Conservation (phyloP, 1,140 invertebrate genomes). For the Magallana angulata region DNA sequence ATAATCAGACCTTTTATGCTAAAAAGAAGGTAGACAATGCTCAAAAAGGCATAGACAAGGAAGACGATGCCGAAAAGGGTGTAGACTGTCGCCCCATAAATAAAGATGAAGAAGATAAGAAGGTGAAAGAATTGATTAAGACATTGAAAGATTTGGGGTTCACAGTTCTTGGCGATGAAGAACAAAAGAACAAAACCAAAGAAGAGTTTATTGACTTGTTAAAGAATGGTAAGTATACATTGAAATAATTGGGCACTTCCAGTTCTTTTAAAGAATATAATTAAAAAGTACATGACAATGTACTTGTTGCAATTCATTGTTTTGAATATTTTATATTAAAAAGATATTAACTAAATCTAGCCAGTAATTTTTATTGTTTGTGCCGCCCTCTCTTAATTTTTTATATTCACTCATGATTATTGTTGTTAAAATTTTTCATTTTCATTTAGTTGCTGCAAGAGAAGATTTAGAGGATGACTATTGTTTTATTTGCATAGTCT, state of each 20-base stretch:
- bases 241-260: too few species aligned
- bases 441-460: background rate
- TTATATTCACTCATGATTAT: background rate
- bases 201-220: background rate
- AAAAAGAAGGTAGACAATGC: too few species aligned
- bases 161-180: background rate
- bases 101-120: background rate
- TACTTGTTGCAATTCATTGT: background rate
- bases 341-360: too few species aligned
- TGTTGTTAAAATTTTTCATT: background rate
- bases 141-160: background rate
- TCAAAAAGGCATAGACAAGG: too few species aligned
- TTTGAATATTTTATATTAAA: too few species aligned
- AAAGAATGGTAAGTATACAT: background rate
- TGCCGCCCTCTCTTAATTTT: background rate
- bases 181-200: background rate
- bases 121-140: background rate
- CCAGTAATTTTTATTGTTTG: too few species aligned
- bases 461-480: background rate
- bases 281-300: background rate
- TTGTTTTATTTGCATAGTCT: background rate
- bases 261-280: too few species aligned
- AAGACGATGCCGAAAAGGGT: too few species aligned
- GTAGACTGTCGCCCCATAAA: too few species aligned
- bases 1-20: too few species aligned